These are phyloP conservation scores for Apaloderma vittatum DNA, from an alignment of 2,113 vertebrate genomes.

Conservation along the genomic window DNA sequence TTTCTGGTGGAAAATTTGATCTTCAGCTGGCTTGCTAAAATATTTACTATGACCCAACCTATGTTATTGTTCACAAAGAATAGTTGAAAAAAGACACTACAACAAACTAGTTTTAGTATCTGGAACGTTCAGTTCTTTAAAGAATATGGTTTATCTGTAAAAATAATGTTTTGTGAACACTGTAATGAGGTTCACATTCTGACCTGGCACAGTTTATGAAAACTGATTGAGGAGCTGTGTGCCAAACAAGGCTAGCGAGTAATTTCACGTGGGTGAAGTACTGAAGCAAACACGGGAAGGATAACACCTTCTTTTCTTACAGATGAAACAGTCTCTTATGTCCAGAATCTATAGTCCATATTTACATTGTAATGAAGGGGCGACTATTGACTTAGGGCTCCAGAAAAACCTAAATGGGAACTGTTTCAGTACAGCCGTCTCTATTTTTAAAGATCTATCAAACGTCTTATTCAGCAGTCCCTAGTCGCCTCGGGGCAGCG, in stretches of 20 bases:
- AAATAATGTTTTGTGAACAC: not conserved
- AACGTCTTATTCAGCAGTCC: not conserved
- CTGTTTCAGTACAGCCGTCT: not conserved
- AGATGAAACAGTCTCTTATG: not conserved
- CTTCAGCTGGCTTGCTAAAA: conserved; percentile 14
- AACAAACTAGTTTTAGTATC: not conserved
- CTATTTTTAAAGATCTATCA: not conserved
- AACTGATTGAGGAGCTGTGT: not conserved
- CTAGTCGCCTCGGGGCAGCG: not conserved
- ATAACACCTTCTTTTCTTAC: not conserved
- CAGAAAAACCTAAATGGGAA: not conserved
- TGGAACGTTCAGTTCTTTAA: conserved; percentile 33
- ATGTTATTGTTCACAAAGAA: conserved; percentile 37
- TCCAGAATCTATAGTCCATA: not conserved
- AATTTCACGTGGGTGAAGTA: not conserved
- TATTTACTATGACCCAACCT: conserved; percentile 37
- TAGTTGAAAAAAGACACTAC: not conserved
- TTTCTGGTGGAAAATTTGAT: conserved; percentile 34
- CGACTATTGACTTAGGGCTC: conserved; percentile 8
- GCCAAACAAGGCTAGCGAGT: not conserved
- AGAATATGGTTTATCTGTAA: not conserved
- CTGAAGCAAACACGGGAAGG: not conserved
- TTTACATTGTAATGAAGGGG: not conserved
- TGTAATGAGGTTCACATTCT: not conserved
- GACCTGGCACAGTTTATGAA: not conserved